Percentiles rank a stretch among this genome's conserved stretches.
phyloP scores from a whole-genome alignment of 2,113 vertebrate genomes.

The Misgurnus anguillicaudatus region DNA sequence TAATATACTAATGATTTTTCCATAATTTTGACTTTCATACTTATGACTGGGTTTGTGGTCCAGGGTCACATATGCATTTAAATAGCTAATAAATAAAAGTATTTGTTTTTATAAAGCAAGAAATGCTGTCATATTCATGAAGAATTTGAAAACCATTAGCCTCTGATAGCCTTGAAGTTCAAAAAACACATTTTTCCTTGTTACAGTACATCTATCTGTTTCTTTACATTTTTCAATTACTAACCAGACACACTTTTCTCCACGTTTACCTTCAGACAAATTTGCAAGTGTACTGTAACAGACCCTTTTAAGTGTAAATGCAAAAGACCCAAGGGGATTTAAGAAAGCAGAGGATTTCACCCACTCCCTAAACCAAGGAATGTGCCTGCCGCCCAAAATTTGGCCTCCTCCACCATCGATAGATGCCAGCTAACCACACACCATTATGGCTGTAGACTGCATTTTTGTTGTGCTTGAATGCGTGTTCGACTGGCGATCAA shows the following conservation, averaged over 20 bases:
- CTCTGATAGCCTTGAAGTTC: constrained; percentile 70
- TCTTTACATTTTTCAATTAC: constrained; percentile 51
- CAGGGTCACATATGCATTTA: too few species aligned
- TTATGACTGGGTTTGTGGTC: too few species aligned
- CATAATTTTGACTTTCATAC: too few species aligned
- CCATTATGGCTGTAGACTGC: constrained; percentile 32
- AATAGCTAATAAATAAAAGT: too few species aligned
- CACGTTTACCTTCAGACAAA: constrained; percentile 24
- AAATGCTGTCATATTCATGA: constrained; percentile 73
- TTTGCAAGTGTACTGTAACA: constrained; percentile 2
- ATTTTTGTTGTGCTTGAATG: constrained; percentile 48
- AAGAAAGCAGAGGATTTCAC: not conserved
- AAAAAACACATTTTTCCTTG: constrained; percentile 54
- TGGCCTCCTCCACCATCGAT: constrained; percentile 14
- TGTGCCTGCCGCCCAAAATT: constrained; percentile 18
- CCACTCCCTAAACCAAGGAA: constrained; percentile 31
- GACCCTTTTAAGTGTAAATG: constrained; percentile 31
- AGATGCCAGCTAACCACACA: constrained; percentile 41
- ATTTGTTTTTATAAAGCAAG: constrained; percentile 63
- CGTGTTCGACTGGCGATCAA: constrained; percentile 58
- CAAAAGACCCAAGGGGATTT: constrained; percentile 6
- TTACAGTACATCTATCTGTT: constrained; percentile 44
- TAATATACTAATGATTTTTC: too few species aligned
- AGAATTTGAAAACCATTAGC: constrained; percentile 71
- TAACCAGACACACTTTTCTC: constrained; percentile 58